Evolutionary conservation across 2,113 vertebrate species (phyloP).

Genomic region (Mirounga angustirostris): DNA sequence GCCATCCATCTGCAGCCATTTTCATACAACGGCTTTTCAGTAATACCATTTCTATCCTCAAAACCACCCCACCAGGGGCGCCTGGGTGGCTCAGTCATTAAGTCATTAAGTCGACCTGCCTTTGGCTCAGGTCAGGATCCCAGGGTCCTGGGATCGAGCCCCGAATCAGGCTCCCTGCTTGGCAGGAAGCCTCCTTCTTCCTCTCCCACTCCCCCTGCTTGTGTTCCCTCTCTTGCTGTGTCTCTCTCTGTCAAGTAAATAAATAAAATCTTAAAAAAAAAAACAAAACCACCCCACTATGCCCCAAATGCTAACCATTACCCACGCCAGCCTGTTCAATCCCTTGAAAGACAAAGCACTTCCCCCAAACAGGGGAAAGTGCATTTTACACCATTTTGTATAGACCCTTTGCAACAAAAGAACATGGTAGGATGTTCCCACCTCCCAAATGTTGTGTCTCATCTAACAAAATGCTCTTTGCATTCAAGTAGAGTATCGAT

Average conservation of each 20-base stretch:
- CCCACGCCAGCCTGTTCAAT: not conserved
- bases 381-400: not conserved
- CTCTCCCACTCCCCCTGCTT: no score
- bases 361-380: no score
- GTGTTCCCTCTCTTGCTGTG: no score
- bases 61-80: not conserved
- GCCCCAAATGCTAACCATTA: not conserved
- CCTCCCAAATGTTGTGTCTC: not conserved
- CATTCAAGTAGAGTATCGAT: not conserved
- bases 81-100: no score
- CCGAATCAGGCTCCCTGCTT: no score
- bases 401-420: not conserved
- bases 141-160: no score
- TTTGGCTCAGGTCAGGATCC: no score
- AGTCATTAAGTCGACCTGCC: no score
- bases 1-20: accelerated
- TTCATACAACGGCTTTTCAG: not conserved
- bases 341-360: not conserved
- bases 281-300: not conserved
- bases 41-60: not conserved
- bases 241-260: no score
- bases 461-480: not conserved
- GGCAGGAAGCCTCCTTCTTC: no score
- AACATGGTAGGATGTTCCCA: accelerated
- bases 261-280: no score